These are phyloP conservation scores for Mystacides longicornis DNA, from an alignment of 2,888 invertebrate genomes.

Conservation along the genomic window DNA sequence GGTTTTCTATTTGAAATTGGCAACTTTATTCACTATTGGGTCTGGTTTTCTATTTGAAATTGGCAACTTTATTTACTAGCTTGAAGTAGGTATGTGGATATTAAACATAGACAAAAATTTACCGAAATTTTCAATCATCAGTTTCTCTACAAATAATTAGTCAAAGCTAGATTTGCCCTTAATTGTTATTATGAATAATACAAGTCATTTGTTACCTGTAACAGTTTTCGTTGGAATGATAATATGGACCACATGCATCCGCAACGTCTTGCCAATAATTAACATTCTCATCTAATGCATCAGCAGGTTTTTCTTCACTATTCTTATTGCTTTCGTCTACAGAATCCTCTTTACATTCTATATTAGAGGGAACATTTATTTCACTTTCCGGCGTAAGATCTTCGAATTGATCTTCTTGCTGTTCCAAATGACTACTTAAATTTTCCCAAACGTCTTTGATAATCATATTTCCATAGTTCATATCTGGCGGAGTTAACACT, in stretches of 20 bases:
- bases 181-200: too few species aligned
- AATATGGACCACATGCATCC: slow-evolving; percentile 9
- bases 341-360: neutral
- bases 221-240: slow-evolving; percentile 13
- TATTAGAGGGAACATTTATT: neutral
- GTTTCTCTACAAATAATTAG: too few species aligned
- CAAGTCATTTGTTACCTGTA: slow-evolving; percentile 8
- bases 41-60: too few species aligned
- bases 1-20: too few species aligned
- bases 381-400: neutral
- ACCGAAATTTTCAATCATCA: too few species aligned
- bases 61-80: too few species aligned
- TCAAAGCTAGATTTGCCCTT: too few species aligned
- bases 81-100: too few species aligned
- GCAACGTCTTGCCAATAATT: slow-evolving; percentile 10
- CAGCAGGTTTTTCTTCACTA: neutral
- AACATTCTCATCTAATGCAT: neutral
- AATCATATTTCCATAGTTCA: neutral
- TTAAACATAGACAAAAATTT: too few species aligned
- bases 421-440: neutral
- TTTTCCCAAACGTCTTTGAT: neutral
- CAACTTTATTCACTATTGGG: too few species aligned
- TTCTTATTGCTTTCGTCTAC: neutral
- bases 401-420: too few species aligned
- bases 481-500: neutral